These are phyloP conservation scores for Phodopus roborovskii DNA, from an alignment of 2,113 vertebrate species.

Conservation along the genomic window DNA sequence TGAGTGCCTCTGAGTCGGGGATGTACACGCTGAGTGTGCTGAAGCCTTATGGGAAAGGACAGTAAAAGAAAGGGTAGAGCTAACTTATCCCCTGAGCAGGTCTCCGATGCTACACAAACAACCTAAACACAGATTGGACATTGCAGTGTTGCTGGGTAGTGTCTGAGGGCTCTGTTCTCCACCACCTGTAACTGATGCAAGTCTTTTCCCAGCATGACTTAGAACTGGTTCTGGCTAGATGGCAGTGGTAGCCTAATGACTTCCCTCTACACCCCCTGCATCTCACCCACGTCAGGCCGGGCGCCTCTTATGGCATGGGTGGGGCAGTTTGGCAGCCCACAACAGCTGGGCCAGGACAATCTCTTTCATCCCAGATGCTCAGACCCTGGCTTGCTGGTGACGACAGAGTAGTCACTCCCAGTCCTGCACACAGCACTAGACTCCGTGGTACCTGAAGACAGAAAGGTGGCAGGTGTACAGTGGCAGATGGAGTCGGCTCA, in stretches of 20 bases:
- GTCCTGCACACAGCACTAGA: neutral
- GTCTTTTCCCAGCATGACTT: neutral
- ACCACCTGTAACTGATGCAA: neutral
- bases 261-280: fast-evolving
- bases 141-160: no score
- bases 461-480: neutral
- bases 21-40: neutral
- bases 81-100: fast-evolving
- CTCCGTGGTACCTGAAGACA: neutral
- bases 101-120: neutral
- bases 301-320: neutral
- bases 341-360: neutral
- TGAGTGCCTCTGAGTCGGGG: neutral
- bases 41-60: neutral
- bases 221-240: neutral
- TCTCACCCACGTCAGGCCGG: fast-evolving
- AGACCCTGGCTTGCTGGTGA: neutral
- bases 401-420: no score
- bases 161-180: neutral
- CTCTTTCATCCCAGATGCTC: fast-evolving
- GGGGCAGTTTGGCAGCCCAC: neutral
- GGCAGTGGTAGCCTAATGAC: neutral
- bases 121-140: neutral
- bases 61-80: neutral
- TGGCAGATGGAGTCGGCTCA: neutral